Evolutionary conservation across 2,113 vertebrate species (phyloP), one percentile per base, ranked within the genome.

Genomic region (Machaerirhynchus nigripectus): DNA sequence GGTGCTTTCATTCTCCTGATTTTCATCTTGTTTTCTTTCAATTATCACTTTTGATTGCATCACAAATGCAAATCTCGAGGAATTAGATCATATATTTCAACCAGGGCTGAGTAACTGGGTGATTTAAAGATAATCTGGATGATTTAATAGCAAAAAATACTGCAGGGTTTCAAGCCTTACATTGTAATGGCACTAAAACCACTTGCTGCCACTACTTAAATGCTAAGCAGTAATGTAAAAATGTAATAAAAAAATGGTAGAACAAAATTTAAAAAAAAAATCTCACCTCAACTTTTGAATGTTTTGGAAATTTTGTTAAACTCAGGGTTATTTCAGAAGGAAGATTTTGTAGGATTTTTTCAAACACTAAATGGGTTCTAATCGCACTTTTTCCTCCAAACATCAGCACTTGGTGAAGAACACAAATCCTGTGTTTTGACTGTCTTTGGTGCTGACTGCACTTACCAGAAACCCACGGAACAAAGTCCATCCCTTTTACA

Each of bases 401-500:
- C 7, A 39, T 20, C 73, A 47, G 37, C 52, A 19, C 55, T 79
- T 0, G 0, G 13, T n/a, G 35, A 71, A 63, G 78, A 70, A 35
- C 73, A 68, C 33, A 40, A 67, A 55, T 28, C 37, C 73, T 4
- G 21, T 78, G 10, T 78, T 95, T 78, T 87, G 63, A 42, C 76
- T 65, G 61, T 56, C 67, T 87, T 56, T 76, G 82, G 57, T 30
- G 42, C 65, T 39, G 63, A 24, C 67, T 39, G 49, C 60, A 42
- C 87, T 76, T 67, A 84, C 52, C 80, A 93, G 79, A 82, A 89
- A 67, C 68, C 82, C 65, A 13, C 9, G 35, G 92, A 64, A 77
- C 80, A 49, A 78, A 73, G 96, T 79, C 92, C 91, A 44, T 70
- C 71, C 94, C 70, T 93, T 80, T 90, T 31, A 47, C 84, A 52